Base-by-base conservation (phyloP, 2,888 invertebrate genomes). In the Orchestes rusci region DNA sequence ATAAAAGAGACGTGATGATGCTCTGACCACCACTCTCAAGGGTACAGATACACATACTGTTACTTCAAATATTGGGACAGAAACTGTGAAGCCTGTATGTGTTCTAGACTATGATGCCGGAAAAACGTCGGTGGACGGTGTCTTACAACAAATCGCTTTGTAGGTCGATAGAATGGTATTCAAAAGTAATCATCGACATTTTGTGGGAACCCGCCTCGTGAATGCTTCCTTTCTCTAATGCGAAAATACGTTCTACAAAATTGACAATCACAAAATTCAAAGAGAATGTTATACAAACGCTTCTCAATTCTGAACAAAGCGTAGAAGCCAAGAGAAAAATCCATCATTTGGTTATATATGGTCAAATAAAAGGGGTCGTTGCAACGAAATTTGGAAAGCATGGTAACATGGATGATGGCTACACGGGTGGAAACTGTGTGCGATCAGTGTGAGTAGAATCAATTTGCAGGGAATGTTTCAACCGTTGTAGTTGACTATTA, bases 391-490 rank as follows among this genome's bases (percentile, higher is more conserved):
- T 23, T 23, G 23, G 10, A 10, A 7, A 23, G 23, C 23, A 23
- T 23, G 23, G 10, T 7, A 27, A 38, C 27, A 16, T 38, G 12
- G 38, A 27, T 13, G 38, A 38, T 38, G 38, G 38, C 23, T 7
- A 10, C 38, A 38, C 38, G 28, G 15, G 28, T 23, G 28, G 28
- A 38, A 38, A 38, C 38, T 28, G 38, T 38, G 12, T 38, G 38
- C 23, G 10, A 23, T 23, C 23, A 23, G 23, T 10, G 23, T 23
- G 5, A 23, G 10, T 7, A 10, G 7, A 20, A 27, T 27, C 27
- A 12, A 12, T 38, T 38, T 38, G 38, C 38, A 38, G 15, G 28
- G 38, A 38, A 38, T 38, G 38, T 27, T 38, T 27, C 16, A 38
- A 38, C 12, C 3, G 36, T 18, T 36, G 3, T 12, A n/a, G 13